These are phyloP conservation scores for Chanos chanos DNA, from an alignment of 2,797 vertebrate species.

Conservation along the genomic window DNA sequence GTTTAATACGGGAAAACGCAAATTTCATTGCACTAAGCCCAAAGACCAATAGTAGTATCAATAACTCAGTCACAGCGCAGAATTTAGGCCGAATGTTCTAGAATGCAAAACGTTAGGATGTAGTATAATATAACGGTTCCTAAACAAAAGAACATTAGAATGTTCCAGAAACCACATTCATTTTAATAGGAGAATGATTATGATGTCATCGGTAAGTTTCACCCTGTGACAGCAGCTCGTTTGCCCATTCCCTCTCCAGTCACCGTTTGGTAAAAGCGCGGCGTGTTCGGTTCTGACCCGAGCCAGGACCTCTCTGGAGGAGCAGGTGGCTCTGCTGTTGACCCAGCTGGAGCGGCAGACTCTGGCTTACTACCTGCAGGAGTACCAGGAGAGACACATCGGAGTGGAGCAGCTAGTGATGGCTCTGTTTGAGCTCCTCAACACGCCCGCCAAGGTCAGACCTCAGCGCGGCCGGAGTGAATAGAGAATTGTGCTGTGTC, in stretches of 20 bases:
- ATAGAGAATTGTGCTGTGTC: neutral
- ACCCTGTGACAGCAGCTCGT: neutral
- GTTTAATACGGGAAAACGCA: no score
- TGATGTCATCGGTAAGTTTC: neutral
- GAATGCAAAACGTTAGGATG: no score
- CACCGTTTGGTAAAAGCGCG: constrained; percentile 71
- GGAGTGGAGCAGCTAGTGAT: constrained; percentile 80
- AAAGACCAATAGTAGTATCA: no score
- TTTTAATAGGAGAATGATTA: no score
- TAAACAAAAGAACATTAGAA: no score
- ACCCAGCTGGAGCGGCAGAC: constrained; percentile 81
- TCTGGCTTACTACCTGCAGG: constrained; percentile 88
- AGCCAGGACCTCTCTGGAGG: constrained; percentile 80
- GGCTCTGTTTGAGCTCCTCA: constrained; percentile 91
- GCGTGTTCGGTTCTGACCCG: constrained; percentile 77
- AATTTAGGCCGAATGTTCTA: no score
- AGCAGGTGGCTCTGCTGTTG: constrained; percentile 85
- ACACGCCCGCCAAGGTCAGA: constrained; percentile 90
- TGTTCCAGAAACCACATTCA: no score
- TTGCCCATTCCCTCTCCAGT: constrained; percentile 54
- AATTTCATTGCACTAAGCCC: no score
- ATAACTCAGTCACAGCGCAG: no score
- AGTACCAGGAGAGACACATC: constrained; percentile 84
- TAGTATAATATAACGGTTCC: no score
- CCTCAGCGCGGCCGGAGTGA: neutral